phyloP scores from a whole-genome alignment of 2,797 vertebrate species.

The Sciurus vulgaris region DNA sequence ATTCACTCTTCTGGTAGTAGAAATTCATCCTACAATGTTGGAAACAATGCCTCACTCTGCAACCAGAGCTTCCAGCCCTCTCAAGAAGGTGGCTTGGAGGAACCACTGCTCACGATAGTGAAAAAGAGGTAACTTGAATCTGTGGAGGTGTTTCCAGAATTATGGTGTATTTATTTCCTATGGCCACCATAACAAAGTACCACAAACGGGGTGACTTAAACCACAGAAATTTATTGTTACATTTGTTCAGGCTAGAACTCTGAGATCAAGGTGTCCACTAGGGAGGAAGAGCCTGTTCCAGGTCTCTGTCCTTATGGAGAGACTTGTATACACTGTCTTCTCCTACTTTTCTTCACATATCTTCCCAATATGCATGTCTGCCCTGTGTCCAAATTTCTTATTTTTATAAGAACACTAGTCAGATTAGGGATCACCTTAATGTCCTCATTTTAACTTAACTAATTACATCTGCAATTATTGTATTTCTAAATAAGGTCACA shows the following conservation, averaged over 20 bases:
- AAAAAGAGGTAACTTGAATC: not conserved
- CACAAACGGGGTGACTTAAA: not conserved
- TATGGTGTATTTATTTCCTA: not conserved
- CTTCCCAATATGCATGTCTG: not conserved
- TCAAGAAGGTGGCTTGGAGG: not conserved
- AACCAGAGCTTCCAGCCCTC: not conserved
- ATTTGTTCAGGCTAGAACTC: not conserved
- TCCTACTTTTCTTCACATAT: not conserved
- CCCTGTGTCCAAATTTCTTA: not conserved
- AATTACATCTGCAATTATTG: not conserved
- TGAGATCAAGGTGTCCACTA: not conserved
- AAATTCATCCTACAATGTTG: not conserved
- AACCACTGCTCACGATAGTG: not conserved
- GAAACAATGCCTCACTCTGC: not conserved
- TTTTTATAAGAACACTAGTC: not conserved
- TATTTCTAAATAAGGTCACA: constrained; percentile 46
- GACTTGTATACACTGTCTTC: not conserved
- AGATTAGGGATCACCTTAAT: not conserved
- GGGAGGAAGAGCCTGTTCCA: not conserved
- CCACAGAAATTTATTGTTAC: not conserved
- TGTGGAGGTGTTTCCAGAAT: not conserved
- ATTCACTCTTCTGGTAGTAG: not conserved
- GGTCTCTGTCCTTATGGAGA: not conserved
- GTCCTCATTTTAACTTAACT: constrained; percentile 14
- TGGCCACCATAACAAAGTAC: constrained; percentile 25